A percentile compares a stretch with the other conserved stretches of the same genome.
phyloP scores from a whole-genome alignment of 2,888 invertebrate genomes.

The Orchestes rusci region DNA sequence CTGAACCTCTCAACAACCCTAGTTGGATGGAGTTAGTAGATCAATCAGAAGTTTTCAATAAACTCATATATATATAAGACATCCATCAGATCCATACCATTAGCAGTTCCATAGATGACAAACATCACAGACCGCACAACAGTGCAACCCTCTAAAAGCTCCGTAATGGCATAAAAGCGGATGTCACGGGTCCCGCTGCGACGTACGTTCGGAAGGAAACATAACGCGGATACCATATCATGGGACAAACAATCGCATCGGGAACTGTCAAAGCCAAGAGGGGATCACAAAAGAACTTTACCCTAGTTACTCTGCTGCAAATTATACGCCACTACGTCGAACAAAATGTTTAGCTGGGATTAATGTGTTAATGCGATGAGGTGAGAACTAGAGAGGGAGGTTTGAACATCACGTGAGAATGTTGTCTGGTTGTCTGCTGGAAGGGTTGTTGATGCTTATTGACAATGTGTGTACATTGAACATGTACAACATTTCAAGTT shows the following conservation, averaged over 20 bases:
- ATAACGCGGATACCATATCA: slow-evolving; percentile 23
- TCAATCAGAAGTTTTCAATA: slow-evolving; percentile 3
- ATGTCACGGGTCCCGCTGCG: slow-evolving; percentile 30
- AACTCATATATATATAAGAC: no score
- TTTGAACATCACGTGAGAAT: no score
- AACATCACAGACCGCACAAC: slow-evolving; percentile 19
- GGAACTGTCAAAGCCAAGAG: slow-evolving; percentile 43
- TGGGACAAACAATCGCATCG: slow-evolving; percentile 40
- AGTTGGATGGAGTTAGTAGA: no score
- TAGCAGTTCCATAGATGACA: no score
- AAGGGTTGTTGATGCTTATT: no score
- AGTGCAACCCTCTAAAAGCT: slow-evolving; percentile 21
- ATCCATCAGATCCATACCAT: no score
- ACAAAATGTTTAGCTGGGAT: slow-evolving; percentile 32
- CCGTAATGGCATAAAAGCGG: slow-evolving; percentile 26
- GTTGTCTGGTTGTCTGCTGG: no score
- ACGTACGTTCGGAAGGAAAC: slow-evolving; percentile 27
- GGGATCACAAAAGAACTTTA: slow-evolving; percentile 37
- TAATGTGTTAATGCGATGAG: slow-evolving; percentile 17
- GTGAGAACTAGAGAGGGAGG: slow-evolving; percentile 4
- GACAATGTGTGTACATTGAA: no score
- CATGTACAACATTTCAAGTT: no score
- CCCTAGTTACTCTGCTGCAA: slow-evolving; percentile 43
- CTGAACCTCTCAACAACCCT: no score
- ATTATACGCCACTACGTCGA: slow-evolving; percentile 39